phyloP scores from a whole-genome alignment of 2,113 vertebrate species.

The Ameiurus melas region DNA sequence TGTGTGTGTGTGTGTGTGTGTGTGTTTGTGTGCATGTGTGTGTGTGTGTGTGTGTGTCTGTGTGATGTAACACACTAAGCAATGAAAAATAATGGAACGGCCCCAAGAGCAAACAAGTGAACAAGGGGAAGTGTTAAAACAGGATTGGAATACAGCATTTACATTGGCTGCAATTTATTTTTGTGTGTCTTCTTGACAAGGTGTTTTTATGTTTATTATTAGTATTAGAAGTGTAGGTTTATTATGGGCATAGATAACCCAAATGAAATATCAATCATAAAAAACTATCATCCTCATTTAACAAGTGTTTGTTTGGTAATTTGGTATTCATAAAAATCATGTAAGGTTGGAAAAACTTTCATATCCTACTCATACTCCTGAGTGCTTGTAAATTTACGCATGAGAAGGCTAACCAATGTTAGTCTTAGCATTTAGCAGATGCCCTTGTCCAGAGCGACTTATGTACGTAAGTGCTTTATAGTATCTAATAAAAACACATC shows the following conservation, averaged over 20 bases:
- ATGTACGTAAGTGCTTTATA: neutral
- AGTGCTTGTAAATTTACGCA: neutral
- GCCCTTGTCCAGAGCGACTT: neutral
- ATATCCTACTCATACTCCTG: neutral
- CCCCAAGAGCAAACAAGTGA: neutral
- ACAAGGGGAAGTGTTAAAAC: neutral
- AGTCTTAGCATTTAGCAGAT: neutral
- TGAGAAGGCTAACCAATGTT: neutral
- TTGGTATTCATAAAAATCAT: neutral
- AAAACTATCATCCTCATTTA: neutral
- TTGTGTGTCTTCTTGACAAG: neutral
- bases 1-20: neutral
- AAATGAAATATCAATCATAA: no score
- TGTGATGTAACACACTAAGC: neutral
- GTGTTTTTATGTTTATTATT: neutral
- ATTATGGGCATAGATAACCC: neutral
- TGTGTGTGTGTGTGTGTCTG: neutral
- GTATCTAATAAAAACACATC: neutral
- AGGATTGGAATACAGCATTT: neutral
- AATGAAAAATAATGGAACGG: neutral
- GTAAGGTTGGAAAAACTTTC: neutral
- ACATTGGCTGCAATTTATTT: neutral
- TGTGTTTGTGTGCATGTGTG: neutral
- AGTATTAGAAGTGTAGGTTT: neutral
- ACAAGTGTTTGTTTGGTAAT: neutral